phyloP scores from a whole-genome alignment of 2,797 vertebrate genomes.

The Corythornis leucogaster region DNA sequence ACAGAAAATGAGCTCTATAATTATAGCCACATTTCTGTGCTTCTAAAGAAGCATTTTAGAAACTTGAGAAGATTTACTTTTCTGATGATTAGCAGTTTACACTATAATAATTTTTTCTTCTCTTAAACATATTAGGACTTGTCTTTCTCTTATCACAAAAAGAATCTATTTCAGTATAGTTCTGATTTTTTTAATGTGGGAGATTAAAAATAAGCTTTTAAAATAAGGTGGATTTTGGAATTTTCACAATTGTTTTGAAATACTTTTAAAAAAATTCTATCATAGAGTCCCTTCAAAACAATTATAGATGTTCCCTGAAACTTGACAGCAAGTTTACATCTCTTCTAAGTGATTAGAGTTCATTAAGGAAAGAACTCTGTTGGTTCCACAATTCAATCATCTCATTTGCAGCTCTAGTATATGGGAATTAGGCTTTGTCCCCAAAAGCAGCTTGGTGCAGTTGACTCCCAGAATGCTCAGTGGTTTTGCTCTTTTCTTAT shows the following conservation, averaged over 20 bases:
- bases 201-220: background rate
- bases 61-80: background rate
- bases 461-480: background rate
- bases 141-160: background rate
- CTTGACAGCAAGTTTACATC: background rate
- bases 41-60: background rate
- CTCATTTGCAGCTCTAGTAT: background rate
- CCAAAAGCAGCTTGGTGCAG: background rate
- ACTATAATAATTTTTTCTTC: background rate
- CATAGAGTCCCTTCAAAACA: background rate
- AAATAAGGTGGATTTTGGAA: background rate
- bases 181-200: background rate
- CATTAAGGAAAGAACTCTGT: background rate
- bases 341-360: background rate
- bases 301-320: background rate
- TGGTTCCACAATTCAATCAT: background rate
- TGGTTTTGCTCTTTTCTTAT: background rate
- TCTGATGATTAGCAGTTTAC: background rate
- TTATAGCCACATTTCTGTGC: background rate
- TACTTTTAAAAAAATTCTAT: background rate
- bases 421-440: background rate
- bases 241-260: background rate
- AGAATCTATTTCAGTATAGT: background rate
- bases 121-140: background rate
- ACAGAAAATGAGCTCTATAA: background rate